Evolutionary conservation across 2,888 invertebrate genomes (phyloP).

Genomic region (Nudaria mundana): DNA sequence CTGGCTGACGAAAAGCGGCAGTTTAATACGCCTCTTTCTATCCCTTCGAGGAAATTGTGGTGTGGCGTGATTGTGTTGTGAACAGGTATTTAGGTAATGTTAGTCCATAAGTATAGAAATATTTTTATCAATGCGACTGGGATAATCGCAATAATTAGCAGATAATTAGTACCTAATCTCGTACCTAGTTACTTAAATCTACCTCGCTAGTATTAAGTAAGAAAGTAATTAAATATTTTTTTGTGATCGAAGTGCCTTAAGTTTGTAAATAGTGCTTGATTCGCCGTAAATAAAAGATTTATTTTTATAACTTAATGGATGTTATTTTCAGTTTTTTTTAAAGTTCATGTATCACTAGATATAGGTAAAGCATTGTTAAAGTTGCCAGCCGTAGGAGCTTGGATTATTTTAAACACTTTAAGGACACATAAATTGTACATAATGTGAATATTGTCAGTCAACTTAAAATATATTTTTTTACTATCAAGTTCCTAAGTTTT

Average conservation of each 20-base stretch:
- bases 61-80: too few species aligned
- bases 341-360: not conserved
- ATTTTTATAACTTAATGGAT: not conserved
- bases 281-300: slow-evolving; percentile 5
- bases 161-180: too few species aligned
- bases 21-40: too few species aligned
- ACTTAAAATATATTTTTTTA: slow-evolving; percentile 34
- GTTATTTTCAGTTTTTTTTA: not conserved
- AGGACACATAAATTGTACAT: slow-evolving; percentile 29
- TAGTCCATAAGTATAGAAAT: too few species aligned
- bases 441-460: slow-evolving; percentile 32
- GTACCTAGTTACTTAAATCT: slow-evolving; percentile 26
- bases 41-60: too few species aligned
- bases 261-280: slow-evolving; percentile 16
- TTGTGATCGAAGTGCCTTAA: slow-evolving; percentile 70
- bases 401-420: not conserved
- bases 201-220: slow-evolving; percentile 32
- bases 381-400: not conserved
- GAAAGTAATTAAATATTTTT: slow-evolving; percentile 24
- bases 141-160: slow-evolving; percentile 29
- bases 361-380: not conserved
- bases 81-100: too few species aligned
- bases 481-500: slow-evolving; percentile 13
- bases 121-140: slow-evolving; percentile 24
- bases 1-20: too few species aligned